Conservation (phyloP, 1,140 invertebrate genomes). For the Zaprionus ornatus region DNA sequence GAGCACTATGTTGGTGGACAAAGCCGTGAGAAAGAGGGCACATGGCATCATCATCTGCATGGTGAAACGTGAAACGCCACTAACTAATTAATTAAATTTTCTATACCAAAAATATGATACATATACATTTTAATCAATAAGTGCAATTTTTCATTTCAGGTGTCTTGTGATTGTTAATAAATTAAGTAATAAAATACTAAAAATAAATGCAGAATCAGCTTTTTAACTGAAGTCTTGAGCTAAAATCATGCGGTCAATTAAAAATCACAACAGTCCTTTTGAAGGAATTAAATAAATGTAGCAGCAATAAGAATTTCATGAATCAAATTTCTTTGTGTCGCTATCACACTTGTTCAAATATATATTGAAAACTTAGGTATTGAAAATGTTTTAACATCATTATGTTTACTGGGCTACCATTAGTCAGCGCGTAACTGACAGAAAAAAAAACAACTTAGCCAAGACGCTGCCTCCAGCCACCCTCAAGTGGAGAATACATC, state of each 20-base stretch:
- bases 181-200: constrained; percentile 97
- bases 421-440: too few species aligned
- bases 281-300: constrained; percentile 60
- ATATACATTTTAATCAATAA: too few species aligned
- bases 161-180: constrained; percentile 96
- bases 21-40: too few species aligned
- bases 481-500: too few species aligned
- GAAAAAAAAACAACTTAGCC: too few species aligned
- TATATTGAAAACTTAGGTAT: constrained; percentile 55
- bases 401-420: background rate
- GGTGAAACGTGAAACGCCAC: too few species aligned
- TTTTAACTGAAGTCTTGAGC: constrained; percentile 99
- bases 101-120: too few species aligned
- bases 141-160: constrained; percentile 44
- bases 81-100: too few species aligned
- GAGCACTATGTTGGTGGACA: too few species aligned
- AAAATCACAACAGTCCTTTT: constrained; percentile 73
- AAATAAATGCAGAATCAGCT: constrained; percentile 99
- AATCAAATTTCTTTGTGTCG: constrained; percentile 76
- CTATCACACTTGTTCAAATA: constrained; percentile 78
- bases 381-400: background rate
- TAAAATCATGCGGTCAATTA: constrained; percentile 92
- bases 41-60: too few species aligned
- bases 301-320: constrained; percentile 58
- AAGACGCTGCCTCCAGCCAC: too few species aligned